Evolutionary conservation across 2,797 vertebrate genomes (phyloP), one percentile per base, ranked within the genome.

Genomic region (Adrianichthys oophorus): DNA sequence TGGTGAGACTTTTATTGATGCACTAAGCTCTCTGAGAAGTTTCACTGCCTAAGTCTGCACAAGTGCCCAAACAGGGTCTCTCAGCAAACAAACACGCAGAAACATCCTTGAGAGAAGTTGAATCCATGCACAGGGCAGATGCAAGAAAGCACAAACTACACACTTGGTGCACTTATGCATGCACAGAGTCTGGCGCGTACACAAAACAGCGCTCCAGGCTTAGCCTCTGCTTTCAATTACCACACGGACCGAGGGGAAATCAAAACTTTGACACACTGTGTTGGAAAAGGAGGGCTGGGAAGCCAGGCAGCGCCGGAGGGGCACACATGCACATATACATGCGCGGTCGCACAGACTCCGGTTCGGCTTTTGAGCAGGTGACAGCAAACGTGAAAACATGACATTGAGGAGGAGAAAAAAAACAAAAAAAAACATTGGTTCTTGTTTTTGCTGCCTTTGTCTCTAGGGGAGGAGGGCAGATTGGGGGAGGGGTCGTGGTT

Each of bases 151-250:
- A 49, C 46, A 62, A 63, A 62, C 62, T 40, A 53, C 51, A 62
- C 8, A 60, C 62, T 47, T 44, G 40, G 5, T 44, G 44, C 23
- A 52, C 10, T 50, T 43, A 52, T 4, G 48, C 53, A 54, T 21
- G 12, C 42, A 44, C 15, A 40, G 17, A n/a, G 21, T 17, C 24
- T 1, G 19, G 5, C 45, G 13, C 49, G 44, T 37, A 56, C 51
- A 70, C 41, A 71, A 17, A 78, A 83, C 75, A 86, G 78, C 72
- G 62, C 82, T 85, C 53, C 77, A 73, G 82, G 80, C 84, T 83
- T 71, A 69, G 81, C 80, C 80, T 71, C 78, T 80, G 82, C 80
- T 88, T 88, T 88, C 86, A 88, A 89, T 89, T 89, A 89, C 79
- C 68, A 80, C 72, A 59, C 50, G 18, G 79, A 18, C 81, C 86